These are phyloP conservation scores for Silurus aristotelis DNA, from an alignment of 2,797 vertebrate species.

Conservation along the genomic window DNA sequence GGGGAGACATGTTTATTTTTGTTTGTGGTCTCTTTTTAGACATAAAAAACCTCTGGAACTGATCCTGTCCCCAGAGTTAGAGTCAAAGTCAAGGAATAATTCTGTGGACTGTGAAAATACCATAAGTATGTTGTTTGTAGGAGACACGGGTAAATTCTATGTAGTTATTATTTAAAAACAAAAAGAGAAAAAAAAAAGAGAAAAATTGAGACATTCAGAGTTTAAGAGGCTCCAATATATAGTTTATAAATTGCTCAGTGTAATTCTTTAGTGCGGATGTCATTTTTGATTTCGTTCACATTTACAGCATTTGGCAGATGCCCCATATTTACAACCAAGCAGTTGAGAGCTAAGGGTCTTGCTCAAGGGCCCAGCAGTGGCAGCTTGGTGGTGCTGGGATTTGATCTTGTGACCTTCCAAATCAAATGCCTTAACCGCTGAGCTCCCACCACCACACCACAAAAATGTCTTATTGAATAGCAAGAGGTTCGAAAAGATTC, in stretches of 20 bases:
- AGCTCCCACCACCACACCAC: no score
- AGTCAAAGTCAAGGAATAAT: constrained; percentile 50
- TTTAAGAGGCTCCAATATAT: not conserved
- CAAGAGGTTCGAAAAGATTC: not conserved
- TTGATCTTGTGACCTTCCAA: no score
- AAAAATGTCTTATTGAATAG: not conserved
- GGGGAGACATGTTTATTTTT: constrained; percentile 58
- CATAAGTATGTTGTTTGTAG: not conserved
- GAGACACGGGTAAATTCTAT: not conserved
- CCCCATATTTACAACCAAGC: no score
- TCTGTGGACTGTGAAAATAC: constrained; percentile 23
- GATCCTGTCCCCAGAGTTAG: constrained; percentile 38
- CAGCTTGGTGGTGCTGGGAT: no score
- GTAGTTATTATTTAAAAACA: not conserved
- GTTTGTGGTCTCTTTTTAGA: constrained; percentile 52
- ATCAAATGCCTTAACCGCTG: no score
- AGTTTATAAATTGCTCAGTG: not conserved
- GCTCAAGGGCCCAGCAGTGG: no score
- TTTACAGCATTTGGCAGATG: no score
- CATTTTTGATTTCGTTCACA: no score
- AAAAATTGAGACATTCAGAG: not conserved
- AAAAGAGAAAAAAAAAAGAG: not conserved
- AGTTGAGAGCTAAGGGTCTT: no score
- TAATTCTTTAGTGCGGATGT: not conserved
- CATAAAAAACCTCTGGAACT: constrained; percentile 42